Evolutionary conservation across 2,113 vertebrate genomes (phyloP), one percentile per base, ranked within the genome.

Genomic region (Ceyx melanurus): DNA sequence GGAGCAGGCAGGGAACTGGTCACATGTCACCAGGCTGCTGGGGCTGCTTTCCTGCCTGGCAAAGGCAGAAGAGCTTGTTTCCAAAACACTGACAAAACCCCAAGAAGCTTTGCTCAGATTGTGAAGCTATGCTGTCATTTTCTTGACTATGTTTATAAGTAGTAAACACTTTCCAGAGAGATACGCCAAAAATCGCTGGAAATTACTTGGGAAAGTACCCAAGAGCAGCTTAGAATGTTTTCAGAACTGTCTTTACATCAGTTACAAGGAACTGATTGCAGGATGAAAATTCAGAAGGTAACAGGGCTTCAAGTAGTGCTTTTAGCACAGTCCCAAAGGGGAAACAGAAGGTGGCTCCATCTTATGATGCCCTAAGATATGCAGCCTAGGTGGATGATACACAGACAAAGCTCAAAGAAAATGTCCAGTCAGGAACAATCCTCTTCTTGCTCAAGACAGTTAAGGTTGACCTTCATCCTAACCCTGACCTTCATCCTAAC

Each of bases 61-160:
- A 87, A 92, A 87, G 70, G 62, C 74, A 91, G 33, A 94, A 78
- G 9, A 85, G 7, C 66, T 76, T 95, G 73, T 91, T 96, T 95
- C 88, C 80, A 88, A 89, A 94, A 86, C 86, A 96, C 66, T 86
- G 82, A 90, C 83, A 90, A 86, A 90, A 20, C 3, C 5, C 37
- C 54, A 40, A 64, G 87, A 88, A 80, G 72, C 75, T 65, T 28
- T 25, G 42, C 60, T 92, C 54, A 89, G 50, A 82, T 40, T 66
- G 56, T 86, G 71, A 93, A 90, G 65, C 54, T 90, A 58, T 23
- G 15, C 58, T 89, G 92, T 78, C 86, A 90, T 91, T 89, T 93
- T 84, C 84, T 87, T 87, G 71, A 92, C 83, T 93, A 9, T 92
- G 80, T 95, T 95, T 94, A 19, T 82, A 85, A 90, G 80, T 50